Evolutionary conservation across 2,888 invertebrate genomes (phyloP), one percentile per base, ranked within the genome.

Genomic region (Cerceris rybyensis): DNA sequence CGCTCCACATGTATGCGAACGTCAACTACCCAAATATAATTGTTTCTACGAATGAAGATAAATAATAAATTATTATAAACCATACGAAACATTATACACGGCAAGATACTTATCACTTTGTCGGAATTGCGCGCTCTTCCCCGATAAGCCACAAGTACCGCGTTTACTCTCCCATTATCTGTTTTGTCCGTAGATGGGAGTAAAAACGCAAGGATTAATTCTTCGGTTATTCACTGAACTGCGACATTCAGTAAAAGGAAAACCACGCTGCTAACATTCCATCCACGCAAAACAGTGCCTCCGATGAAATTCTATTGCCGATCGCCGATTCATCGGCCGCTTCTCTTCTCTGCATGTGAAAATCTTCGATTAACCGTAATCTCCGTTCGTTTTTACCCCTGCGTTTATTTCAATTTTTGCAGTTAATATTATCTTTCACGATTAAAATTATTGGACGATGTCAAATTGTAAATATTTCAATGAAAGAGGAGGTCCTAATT

Each of bases 131-230:
- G 46, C 46, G 49, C 43, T 16, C 39, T 74, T 9, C 46, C 6
- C 65, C 41, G 60, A 66, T 72, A 72, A 74, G 43, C 6, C 0
- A 14, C n/a, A n/a, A 58, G 50, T 52, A 39, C 43, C 11, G 16
- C 59, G 41, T 43, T 43, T 41, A 61, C 60, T 5, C 43, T 28
- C 43, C 52, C 52, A 39, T 6, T 52, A 7, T 43, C 14, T 16
- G 16, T 60, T 43, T 42, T 9, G 28, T 41, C 16, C 16, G 7
- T 8, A 39, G 42, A 17, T 1, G 52, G 39, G 7, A 16, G 8
- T 8, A 39, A 55, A 11, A 14, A 57, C 7, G n/a, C 14, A 43
- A 14, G 52, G n/a, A 28, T 73, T 16, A 8, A 14, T 39, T 50
- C 55, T n/a, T 17, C 5, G 46, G 6, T 52, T 16, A 58, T 11